Percentiles rank a stretch among this genome's conserved stretches.
Evolutionary conservation across 2,888 invertebrate genomes (phyloP).

Genomic region (Rhingia campestris): DNA sequence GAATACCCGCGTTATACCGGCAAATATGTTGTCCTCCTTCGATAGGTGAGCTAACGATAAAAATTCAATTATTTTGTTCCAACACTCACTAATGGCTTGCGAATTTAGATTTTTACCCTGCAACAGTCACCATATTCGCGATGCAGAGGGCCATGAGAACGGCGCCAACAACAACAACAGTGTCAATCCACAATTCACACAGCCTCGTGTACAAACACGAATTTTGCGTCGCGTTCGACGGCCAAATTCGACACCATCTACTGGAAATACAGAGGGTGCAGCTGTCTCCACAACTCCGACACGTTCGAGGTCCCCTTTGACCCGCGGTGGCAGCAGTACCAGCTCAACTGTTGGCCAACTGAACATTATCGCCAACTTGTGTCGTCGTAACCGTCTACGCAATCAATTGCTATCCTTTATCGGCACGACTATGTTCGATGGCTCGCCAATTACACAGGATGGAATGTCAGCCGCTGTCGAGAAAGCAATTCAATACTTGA

Average conservation of each 20-base stretch:
- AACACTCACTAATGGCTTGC: no score
- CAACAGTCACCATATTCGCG: slow-evolving; percentile 87
- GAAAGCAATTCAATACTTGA: slow-evolving; percentile 79
- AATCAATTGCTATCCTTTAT: slow-evolving; percentile 79
- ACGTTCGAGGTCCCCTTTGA: slow-evolving; percentile 47
- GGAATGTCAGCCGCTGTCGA: slow-evolving; percentile 78
- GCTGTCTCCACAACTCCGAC: slow-evolving; percentile 41
- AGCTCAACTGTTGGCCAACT: slow-evolving; percentile 13
- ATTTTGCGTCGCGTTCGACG: slow-evolving; percentile 64
- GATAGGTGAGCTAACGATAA: slow-evolving; percentile 76
- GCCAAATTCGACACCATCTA: slow-evolving; percentile 58
- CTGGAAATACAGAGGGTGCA: slow-evolving; percentile 35
- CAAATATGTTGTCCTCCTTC: slow-evolving; percentile 81
- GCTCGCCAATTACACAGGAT: slow-evolving; percentile 78
- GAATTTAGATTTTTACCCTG: slow-evolving; percentile 86
- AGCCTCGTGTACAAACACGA: slow-evolving; percentile 67
- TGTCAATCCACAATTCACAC: slow-evolving; percentile 51
- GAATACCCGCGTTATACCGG: slow-evolving; percentile 81
- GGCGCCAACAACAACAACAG: slow-evolving; percentile 72
- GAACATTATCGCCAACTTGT: slow-evolving; percentile 37
- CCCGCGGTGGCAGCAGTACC: slow-evolving; percentile 46
- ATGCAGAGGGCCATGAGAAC: slow-evolving; percentile 76
- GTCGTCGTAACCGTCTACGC: slow-evolving; percentile 77
- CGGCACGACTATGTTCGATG: slow-evolving; percentile 78
- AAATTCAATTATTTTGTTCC: not conserved